These are phyloP conservation scores for Metaphire vulgaris DNA, from an alignment of 1,140 invertebrate genomes.

Conservation along the genomic window DNA sequence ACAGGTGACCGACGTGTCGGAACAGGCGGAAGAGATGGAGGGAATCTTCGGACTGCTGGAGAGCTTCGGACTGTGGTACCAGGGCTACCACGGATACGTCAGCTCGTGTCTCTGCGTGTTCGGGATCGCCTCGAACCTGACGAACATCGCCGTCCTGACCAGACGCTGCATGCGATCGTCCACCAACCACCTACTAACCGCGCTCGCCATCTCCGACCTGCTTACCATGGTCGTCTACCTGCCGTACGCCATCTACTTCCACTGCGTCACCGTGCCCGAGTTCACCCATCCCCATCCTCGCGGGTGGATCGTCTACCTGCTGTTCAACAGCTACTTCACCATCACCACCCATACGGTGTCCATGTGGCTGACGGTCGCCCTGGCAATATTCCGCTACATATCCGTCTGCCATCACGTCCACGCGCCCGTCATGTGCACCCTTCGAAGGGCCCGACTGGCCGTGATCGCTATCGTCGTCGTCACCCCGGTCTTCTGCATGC, in stretches of 20 bases:
- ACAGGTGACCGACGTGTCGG: too few species aligned
- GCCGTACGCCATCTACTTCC: slow-evolving; percentile 67
- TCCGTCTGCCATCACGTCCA: slow-evolving; percentile 18
- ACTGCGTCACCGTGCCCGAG: slow-evolving; percentile 34
- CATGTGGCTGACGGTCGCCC: slow-evolving; percentile 80
- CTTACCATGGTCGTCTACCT: slow-evolving; percentile 80
- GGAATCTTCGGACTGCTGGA: slow-evolving; percentile 7
- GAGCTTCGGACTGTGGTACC: slow-evolving; percentile 43
- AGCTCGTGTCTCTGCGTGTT: slow-evolving; percentile 71
- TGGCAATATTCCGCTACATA: slow-evolving; percentile 66
- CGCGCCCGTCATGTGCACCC: slow-evolving; percentile 9
- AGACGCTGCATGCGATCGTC: slow-evolving; percentile 73
- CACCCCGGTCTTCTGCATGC: slow-evolving; percentile 8
- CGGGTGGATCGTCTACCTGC: slow-evolving; percentile 41
- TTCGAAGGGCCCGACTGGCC: slow-evolving; percentile 13
- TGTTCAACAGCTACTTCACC: slow-evolving; percentile 59
- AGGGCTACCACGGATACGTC: slow-evolving; percentile 62
- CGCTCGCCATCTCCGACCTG: slow-evolving; percentile 73
- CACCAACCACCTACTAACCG: slow-evolving; percentile 76
- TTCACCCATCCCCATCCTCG: background rate
- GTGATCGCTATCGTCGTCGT: slow-evolving; percentile 6
- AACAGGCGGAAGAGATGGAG: too few species aligned
- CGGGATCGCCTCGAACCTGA: slow-evolving; percentile 76
- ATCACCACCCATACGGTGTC: slow-evolving; percentile 82
- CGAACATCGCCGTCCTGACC: slow-evolving; percentile 82